Base-by-base conservation (phyloP, 2,113 vertebrate genomes). In the Aphyosemion australe region DNA sequence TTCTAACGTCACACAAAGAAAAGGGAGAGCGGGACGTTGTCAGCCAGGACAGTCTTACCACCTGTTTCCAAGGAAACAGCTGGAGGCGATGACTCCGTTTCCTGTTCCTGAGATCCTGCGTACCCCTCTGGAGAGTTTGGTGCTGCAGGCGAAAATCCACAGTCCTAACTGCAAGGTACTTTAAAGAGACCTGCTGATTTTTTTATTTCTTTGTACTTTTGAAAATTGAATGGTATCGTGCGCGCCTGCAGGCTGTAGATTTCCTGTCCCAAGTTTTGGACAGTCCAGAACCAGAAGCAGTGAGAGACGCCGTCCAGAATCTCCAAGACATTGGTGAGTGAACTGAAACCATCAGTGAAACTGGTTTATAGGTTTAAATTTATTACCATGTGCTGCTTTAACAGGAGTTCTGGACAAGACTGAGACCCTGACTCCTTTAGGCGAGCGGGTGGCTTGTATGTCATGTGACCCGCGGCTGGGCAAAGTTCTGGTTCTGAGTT, bases 211-310 rank as follows among this genome's bases (percentile, higher is more conserved):
- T 12, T 12, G 5, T 20, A n/a, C 0, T 46, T 7, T 56, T 51
- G 8, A 48, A 8, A 46, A 12, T 31, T 19, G 2, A 42, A 14
- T n/a, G 1, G 5, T 18, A 12, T 34, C 8, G n/a, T 39, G 5
- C 39, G 0, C 65, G 8, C 39, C 0, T 69, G 2, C 16, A 99
- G 97, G 96, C 95, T 1, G 94, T 93, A 26, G 95, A 97, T 21
- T 99, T 99, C 86, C 90, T 99, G 41, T 96, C 96, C 31, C 96
- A 96, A 88, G 96, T 97, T 12, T 90, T 99, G 87, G 96, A 99
- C 77, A 95, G 95, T 82, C 97, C 97, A 0, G 95, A 95, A 37
- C 89, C 72, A 37, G 90, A 89, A 62, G 94, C 96, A 0, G 94
- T 98, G 63, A 91, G 88, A 6, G 94, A 95, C 31, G 96, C 97